Evolutionary conservation across 2,113 vertebrate species (phyloP), one percentile per base, ranked within the genome.

Genomic region (Halcyon malimbica): DNA sequence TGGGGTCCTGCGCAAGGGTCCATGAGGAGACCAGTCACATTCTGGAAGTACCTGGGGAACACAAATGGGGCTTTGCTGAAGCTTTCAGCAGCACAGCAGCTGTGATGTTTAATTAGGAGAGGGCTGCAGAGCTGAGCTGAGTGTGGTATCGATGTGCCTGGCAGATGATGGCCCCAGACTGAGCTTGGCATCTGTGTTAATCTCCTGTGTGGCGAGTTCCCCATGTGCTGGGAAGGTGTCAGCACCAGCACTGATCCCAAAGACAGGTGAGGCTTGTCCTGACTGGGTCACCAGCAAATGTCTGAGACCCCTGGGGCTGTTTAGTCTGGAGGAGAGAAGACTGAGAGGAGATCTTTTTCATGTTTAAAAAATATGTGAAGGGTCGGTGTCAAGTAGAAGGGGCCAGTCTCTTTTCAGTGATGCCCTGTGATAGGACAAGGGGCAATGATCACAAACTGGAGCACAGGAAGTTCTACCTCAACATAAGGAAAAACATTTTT

Each of bases 81-180:
- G 79, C 65, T 64, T 60, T 79, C 87, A 80, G 56, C 83, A 90
- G 37, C 25, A 12, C 3, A 0, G n/a, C 0, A 11, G 46, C 46
- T 89, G 69, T 60, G 81, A 46, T 37, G 42, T 71, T 26, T 24
- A 16, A 64, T 14, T 68, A 63, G 71, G 63, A 44, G 67, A 37
- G 74, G 70, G 48, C 51, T 82, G 88, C 10, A 6, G 77, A 78
- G 56, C 53, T 29, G 62, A 50, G 31, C 79, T 48, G 23, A 79
- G 41, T 2, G 15, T 5, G 8, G 9, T 37, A 53, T 10, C 3
- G 2, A 3, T 2, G 1, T 11, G 42, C 65, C 41, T 0, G 0
- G 42, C 74, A 75, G 20, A 51, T 0, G 0, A 70, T 57, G 14
- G 13, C 37, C 37, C 56, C 63, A 35, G 42, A 46, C 24, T 1